Evolutionary conservation across 2,888 invertebrate genomes (phyloP), one percentile per base, ranked within the genome.

Genomic region (Pseudococcus jackbeardsleyi): DNA sequence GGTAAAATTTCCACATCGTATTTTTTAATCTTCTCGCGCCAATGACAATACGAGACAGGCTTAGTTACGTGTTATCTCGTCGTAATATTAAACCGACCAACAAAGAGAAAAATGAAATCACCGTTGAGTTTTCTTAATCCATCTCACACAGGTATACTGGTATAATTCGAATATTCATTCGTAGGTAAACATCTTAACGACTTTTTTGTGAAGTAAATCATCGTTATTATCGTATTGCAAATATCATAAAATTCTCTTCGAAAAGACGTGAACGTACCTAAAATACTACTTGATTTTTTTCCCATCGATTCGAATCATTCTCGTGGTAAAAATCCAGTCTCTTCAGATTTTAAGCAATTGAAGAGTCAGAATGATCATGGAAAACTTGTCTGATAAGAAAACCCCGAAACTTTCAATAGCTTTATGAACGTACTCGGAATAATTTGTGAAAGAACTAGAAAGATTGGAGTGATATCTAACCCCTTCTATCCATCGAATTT

Each of bases 1-100:
- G 64, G 9, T 64, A 64, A 64, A 64, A 64, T 64, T 64, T 64
- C 64, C 22, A 64, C 64, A 64, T 22, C 64, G 11, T 64, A 19
- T 64, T 64, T 19, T 19, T n/a, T n/a, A 64, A 64, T 64, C 64
- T n/a, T 59, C n/a, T n/a, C n/a, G n/a, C 3, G 59, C 6, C 17
- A 19, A 59, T 59, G 59, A 17, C 59, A 59, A n/a, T 59, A 15
- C 64, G 19, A 19, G 22, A 64, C 19, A 64, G 59, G 8, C 12
- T 22, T 3, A 9, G 22, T 64, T 64, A 64, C 59, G n/a, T 64
- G 22, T 64, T 64, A 64, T 64, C 64, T 64, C 64, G 64, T 64
- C 26, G 26, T 33, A 33, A 33, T 3, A 33, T 33, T 33, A 2
- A 33, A 33, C 26, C 26, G 26, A 3, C 15, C 22, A 64, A 64